A percentile compares a stretch with the other conserved stretches of the same genome.
Evolutionary conservation across 2,113 vertebrate genomes (phyloP).

Genomic region (Ptilorrhoa leucosticta): DNA sequence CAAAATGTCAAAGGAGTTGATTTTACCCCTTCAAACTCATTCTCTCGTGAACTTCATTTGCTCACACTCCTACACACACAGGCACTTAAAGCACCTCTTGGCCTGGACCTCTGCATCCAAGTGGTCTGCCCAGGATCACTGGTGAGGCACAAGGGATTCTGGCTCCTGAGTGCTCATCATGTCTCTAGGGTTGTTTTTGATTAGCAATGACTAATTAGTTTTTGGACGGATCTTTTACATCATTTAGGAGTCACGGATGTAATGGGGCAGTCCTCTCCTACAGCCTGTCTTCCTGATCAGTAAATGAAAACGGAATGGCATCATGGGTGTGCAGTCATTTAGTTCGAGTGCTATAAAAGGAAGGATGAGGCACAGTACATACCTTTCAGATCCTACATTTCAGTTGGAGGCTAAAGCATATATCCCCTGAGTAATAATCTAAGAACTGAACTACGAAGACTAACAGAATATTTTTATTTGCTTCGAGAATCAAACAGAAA

Average conservation of each 20-base stretch:
- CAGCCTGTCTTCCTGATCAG: background rate
- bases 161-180: background rate
- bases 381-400: background rate
- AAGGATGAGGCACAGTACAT: fast-evolving
- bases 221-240: background rate
- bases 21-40: background rate
- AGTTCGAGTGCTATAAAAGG: fast-evolving
- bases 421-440: background rate
- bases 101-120: background rate
- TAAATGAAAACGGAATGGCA: background rate
- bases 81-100: background rate
- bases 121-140: background rate
- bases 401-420: background rate
- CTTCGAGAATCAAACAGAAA: background rate
- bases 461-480: background rate
- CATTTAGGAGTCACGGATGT: background rate
- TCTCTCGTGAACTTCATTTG: background rate
- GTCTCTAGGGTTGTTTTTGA: background rate
- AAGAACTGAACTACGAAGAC: background rate
- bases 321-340: background rate
- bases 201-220: background rate
- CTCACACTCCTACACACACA: background rate
- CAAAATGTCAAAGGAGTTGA: background rate
- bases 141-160: background rate
- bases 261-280: background rate